A percentile compares a stretch with the other conserved stretches of the same genome.
phyloP scores from a whole-genome alignment of 2,113 vertebrate species.

The Nycticebus coucang region DNA sequence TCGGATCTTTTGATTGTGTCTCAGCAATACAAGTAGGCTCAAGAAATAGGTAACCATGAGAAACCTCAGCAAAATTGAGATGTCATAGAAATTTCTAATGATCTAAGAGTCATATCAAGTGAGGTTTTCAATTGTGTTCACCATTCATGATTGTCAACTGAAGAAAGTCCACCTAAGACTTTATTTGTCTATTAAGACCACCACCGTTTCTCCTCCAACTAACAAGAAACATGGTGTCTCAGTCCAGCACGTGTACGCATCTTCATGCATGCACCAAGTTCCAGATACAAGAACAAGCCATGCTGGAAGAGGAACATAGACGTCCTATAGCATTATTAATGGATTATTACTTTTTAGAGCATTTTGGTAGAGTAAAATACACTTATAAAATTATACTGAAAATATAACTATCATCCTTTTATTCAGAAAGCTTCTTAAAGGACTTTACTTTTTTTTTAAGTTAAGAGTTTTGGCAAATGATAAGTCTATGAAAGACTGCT shows the following conservation, averaged over 20 bases:
- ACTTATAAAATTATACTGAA: not conserved
- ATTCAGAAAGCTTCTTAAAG: constrained; percentile 36
- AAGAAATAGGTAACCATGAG: not conserved
- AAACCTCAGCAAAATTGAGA: constrained; percentile 22
- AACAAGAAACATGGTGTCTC: not conserved
- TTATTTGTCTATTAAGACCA: not conserved
- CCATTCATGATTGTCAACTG: not conserved
- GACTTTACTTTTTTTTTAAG: not conserved
- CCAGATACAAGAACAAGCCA: not conserved
- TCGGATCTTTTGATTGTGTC: not conserved
- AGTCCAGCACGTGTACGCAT: not conserved
- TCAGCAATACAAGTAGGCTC: constrained; percentile 32
- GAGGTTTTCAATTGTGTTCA: not conserved
- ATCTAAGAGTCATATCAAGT: constrained; percentile 46
- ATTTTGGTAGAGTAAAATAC: not conserved
- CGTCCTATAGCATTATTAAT: not conserved
- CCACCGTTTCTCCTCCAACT: not conserved
- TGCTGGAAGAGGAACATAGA: not conserved
- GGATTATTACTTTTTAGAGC: constrained; percentile 11
- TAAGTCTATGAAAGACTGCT: not conserved
- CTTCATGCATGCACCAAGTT: not conserved
- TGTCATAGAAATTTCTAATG: constrained; percentile 52
- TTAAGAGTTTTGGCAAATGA: constrained; percentile 38
- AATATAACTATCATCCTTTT: not conserved
- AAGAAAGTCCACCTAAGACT: constrained; percentile 11